These are phyloP conservation scores for Gnathonemus echidnorhynchus DNA, from an alignment of 2,113 vertebrate genomes.

Conservation along the genomic window DNA sequence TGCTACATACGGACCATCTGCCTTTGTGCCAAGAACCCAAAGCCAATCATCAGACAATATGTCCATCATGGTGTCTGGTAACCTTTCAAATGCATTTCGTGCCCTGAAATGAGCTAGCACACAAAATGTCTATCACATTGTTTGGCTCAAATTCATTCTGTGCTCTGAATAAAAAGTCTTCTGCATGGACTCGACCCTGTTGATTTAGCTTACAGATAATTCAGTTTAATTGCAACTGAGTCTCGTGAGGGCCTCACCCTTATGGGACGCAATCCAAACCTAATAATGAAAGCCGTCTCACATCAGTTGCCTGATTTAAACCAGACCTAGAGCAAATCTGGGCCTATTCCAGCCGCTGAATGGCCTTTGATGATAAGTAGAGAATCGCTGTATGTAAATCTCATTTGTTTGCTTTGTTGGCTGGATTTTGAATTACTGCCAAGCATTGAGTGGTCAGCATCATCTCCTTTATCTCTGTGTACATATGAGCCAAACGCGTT, in stretches of 20 bases:
- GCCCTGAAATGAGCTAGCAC: background rate
- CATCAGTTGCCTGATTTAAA: constrained; percentile 19
- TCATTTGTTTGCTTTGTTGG: background rate
- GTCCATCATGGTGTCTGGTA: background rate
- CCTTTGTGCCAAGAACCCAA: background rate
- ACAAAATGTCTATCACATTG: background rate
- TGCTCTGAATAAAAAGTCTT: background rate
- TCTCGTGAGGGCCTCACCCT: constrained; percentile 8
- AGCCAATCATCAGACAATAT: background rate
- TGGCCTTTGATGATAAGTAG: constrained; percentile 15
- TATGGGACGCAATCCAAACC: constrained; percentile 18
- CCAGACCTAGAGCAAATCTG: constrained; percentile 17
- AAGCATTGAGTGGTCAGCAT: background rate
- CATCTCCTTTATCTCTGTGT: background rate
- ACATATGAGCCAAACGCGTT: background rate
- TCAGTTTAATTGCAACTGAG: constrained; percentile 19
- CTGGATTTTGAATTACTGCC: background rate
- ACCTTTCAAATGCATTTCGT: background rate
- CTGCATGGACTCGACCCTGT: background rate
- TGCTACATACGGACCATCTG: background rate
- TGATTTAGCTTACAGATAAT: constrained; percentile 21
- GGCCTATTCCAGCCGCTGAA: background rate
- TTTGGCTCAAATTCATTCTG: background rate
- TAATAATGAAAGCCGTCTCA: constrained; percentile 13
- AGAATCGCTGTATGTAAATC: constrained; percentile 13